Evolutionary conservation across 2,888 invertebrate genomes (phyloP).

Genomic region (Invenusta paracnida): DNA sequence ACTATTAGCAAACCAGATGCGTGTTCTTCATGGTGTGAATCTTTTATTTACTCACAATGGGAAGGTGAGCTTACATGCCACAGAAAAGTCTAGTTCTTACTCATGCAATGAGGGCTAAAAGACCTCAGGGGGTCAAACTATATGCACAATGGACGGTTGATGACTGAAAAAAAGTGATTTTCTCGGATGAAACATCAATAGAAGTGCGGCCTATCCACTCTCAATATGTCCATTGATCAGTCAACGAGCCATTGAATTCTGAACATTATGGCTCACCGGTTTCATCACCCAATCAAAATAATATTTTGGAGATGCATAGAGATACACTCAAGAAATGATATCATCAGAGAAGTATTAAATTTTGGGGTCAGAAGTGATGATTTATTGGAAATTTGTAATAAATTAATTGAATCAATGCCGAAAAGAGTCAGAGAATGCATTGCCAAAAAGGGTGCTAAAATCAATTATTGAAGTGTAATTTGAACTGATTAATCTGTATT

Average conservation of each 20-base stretch:
- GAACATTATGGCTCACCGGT: neutral
- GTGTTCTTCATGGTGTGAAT: too few species aligned
- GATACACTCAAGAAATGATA: neutral
- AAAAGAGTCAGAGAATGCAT: too few species aligned
- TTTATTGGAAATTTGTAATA: neutral
- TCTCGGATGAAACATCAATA: too few species aligned
- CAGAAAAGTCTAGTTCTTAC: too few species aligned
- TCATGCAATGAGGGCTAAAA: too few species aligned
- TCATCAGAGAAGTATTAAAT: neutral
- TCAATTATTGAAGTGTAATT: neutral
- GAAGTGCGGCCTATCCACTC: too few species aligned
- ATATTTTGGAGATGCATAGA: neutral
- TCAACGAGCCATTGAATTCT: neutral
- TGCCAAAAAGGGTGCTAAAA: neutral
- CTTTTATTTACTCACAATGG: too few species aligned
- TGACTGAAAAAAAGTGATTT: too few species aligned
- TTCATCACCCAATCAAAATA: neutral
- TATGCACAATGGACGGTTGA: too few species aligned
- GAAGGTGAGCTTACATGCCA: too few species aligned
- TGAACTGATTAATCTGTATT: neutral
- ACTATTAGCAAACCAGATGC: too few species aligned
- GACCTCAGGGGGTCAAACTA: too few species aligned
- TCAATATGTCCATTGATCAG: neutral
- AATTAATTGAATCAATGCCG: neutral
- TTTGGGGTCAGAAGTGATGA: neutral